Evolutionary conservation across 1,140 invertebrate genomes (phyloP).

Genomic region (Ephestia elutella): DNA sequence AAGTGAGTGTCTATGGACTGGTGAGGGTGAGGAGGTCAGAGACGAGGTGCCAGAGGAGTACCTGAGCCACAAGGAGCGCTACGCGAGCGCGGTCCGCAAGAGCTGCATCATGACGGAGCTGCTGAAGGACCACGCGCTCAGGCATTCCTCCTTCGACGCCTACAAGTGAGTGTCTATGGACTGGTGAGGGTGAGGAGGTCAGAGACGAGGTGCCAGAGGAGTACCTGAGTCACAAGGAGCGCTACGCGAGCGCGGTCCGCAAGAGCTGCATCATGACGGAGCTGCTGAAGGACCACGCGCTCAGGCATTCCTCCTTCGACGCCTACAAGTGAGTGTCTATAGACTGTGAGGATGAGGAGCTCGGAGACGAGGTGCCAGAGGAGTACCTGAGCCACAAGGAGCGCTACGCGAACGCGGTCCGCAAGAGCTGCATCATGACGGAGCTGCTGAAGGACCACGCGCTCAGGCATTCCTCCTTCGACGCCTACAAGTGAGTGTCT

Average conservation of each 20-base stretch:
- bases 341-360: constrained; percentile 79
- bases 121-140: constrained; percentile 18
- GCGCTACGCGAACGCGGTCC: constrained; percentile 82
- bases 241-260: too few species aligned
- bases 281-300: too few species aligned
- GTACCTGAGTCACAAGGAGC: too few species aligned
- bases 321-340: too few species aligned
- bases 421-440: constrained; percentile 76
- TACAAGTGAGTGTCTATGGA: constrained; percentile 22
- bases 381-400: constrained; percentile 88
- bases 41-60: constrained; percentile 82
- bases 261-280: too few species aligned
- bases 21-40: constrained; percentile 78
- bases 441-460: constrained; percentile 21
- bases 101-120: constrained; percentile 66
- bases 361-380: constrained; percentile 79
- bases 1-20: too few species aligned
- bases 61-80: constrained; percentile 86
- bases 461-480: constrained; percentile 14
- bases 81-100: constrained; percentile 83
- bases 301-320: too few species aligned
- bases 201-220: too few species aligned
- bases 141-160: constrained; percentile 19
- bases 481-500: constrained; percentile 24
- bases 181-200: too few species aligned